Conservation (phyloP, 2,797 vertebrate species). For the Micromesistius poutassou region DNA sequence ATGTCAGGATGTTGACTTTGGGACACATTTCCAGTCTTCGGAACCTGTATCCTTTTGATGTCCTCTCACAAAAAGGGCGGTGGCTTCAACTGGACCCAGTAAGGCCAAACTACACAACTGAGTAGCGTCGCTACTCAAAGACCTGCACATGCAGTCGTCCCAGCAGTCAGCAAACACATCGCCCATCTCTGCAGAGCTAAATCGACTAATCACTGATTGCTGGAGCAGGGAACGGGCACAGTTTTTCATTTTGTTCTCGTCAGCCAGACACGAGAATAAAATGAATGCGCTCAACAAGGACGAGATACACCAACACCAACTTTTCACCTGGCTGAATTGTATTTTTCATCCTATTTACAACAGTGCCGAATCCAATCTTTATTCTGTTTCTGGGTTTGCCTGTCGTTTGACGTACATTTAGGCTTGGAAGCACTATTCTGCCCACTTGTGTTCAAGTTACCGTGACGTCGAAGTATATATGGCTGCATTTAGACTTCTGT, state of each 20-base stretch:
- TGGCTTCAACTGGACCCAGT: not conserved
- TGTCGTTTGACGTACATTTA: not conserved
- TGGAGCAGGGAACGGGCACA: not conserved
- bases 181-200: no score
- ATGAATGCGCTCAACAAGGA: not conserved
- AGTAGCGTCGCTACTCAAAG: no score
- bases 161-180: no score
- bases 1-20: not conserved
- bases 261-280: not conserved
- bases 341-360: not conserved
- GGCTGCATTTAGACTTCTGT: no score
- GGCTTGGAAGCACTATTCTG: no score
- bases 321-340: no score
- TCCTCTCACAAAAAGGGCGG: not conserved
- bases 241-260: not conserved
- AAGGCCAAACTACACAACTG: not conserved
- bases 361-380: not conserved
- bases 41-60: not conserved
- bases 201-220: no score
- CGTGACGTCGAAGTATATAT: no score
- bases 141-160: no score
- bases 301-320: no score
- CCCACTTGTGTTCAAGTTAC: not conserved
- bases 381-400: no score
- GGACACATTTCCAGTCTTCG: not conserved